Evolutionary conservation across 2,888 invertebrate genomes (phyloP).

Genomic region (Morpho deidamia): DNA sequence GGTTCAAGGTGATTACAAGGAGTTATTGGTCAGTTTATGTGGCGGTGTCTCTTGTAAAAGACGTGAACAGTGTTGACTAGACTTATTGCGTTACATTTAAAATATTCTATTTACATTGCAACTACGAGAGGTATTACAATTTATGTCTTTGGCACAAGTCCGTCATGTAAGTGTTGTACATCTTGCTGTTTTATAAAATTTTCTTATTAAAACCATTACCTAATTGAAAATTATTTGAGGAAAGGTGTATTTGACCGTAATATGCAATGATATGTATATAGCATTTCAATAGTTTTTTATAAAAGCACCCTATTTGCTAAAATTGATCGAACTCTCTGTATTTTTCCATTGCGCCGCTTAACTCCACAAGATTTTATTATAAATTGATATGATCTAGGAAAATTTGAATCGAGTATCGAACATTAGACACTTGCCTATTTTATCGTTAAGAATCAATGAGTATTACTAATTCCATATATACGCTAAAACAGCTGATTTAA

Average conservation of each 20-base stretch:
- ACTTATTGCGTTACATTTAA: constrained; percentile 1
- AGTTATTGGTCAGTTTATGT: constrained; percentile 51
- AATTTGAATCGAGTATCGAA: background rate
- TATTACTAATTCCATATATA: constrained; percentile 15
- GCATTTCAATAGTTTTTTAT: too few relatives aligned
- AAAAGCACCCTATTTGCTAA: too few relatives aligned
- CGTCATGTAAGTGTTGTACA: background rate
- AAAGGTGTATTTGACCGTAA: too few relatives aligned
- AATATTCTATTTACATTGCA: background rate
- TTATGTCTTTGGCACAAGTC: background rate
- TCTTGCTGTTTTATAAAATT: too few relatives aligned
- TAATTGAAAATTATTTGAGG: too few relatives aligned
- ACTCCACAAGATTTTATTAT: too few relatives aligned
- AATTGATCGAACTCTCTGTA: too few relatives aligned
- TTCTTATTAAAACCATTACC: too few relatives aligned
- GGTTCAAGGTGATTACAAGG: constrained; percentile 52
- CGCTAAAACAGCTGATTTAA: constrained; percentile 53
- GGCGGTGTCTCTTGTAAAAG: constrained; percentile 55
- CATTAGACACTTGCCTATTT: too few relatives aligned
- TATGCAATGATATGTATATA: too few relatives aligned
- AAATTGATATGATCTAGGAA: background rate
- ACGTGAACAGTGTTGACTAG: constrained; percentile 41
- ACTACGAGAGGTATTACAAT: background rate
- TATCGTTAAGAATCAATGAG: background rate
- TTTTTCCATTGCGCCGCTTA: too few relatives aligned